Evolutionary conservation across 1,140 invertebrate genomes (phyloP).

Genomic region (Drosophila nikananu): DNA sequence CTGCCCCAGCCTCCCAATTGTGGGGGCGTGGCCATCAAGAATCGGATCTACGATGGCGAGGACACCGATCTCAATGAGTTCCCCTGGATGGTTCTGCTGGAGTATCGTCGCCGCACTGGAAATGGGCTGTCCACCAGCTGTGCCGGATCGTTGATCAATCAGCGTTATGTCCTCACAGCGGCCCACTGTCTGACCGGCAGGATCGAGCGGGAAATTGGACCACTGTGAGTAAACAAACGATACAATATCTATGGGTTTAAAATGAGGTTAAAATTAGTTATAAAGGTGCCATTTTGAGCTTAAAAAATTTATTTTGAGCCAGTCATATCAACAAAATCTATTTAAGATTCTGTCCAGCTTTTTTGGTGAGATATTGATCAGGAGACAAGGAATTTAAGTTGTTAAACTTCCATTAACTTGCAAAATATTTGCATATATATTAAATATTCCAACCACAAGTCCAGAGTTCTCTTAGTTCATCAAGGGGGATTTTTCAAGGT

Average conservation of each 20-base stretch:
- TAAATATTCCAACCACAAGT: constrained; percentile 17
- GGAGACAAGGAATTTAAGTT: background rate
- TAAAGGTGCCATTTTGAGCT: no score
- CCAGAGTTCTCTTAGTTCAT: background rate
- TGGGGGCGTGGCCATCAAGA: constrained; percentile 73
- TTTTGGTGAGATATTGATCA: background rate
- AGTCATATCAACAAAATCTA: background rate
- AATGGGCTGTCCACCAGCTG: constrained; percentile 85
- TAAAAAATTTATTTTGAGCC: background rate
- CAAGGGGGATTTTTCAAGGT: constrained; percentile 13
- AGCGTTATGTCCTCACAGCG: constrained; percentile 89
- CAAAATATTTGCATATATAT: background rate
- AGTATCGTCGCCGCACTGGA: constrained; percentile 85
- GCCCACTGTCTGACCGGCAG: constrained; percentile 88
- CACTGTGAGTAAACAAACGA: constrained; percentile 85
- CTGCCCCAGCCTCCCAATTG: constrained; percentile 71
- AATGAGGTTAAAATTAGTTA: no score
- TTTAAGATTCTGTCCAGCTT: background rate
- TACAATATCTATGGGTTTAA: no score
- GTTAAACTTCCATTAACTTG: background rate
- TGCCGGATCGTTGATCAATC: constrained; percentile 86
- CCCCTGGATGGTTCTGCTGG: constrained; percentile 88
- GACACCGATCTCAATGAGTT: constrained; percentile 86
- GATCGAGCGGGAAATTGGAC: constrained; percentile 85
- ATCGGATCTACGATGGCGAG: constrained; percentile 78